Conservation (phyloP, 2,888 invertebrate genomes). For the Margaritifera margaritifera region DNA sequence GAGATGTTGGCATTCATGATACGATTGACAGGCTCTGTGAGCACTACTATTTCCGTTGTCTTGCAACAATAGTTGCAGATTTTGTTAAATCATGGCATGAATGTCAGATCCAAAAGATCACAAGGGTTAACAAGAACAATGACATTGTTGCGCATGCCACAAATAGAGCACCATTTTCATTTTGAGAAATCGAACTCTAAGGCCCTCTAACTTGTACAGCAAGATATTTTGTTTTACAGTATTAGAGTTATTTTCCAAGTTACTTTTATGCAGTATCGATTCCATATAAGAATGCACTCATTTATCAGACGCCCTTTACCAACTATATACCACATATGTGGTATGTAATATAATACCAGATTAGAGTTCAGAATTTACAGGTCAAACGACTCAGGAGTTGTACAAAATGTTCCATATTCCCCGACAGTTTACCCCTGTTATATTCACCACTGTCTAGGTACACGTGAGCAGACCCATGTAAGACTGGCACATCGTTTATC, state of each 20-base stretch:
- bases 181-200: too few relatives aligned
- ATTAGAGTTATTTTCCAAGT: too few relatives aligned
- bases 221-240: too few relatives aligned
- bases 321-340: conserved; percentile 6
- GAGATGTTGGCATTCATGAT: conserved; percentile 29
- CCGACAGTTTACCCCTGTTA: conserved; percentile 27
- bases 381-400: conserved; percentile 16
- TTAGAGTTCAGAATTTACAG: conserved; percentile 24
- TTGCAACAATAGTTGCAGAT: conserved; percentile 16
- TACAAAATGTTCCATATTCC: conserved; percentile 23
- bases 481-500: conserved; percentile 24
- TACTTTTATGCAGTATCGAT: too few relatives aligned
- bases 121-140: conserved; percentile 9
- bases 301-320: too few relatives aligned
- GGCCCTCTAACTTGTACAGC: too few relatives aligned
- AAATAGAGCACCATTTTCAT: too few relatives aligned
- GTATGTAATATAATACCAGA: conserved; percentile 24
- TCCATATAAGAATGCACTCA: too few relatives aligned
- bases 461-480: conserved; percentile 17
- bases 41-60: conserved; percentile 19
- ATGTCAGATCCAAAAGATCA: conserved; percentile 23
- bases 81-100: conserved; percentile 21
- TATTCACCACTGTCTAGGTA: conserved; percentile 19
- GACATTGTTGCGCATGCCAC: too few relatives aligned
- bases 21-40: conserved; percentile 29